These are phyloP conservation scores for Noctilio leporinus DNA, from an alignment of 2,113 vertebrate species.

Conservation along the genomic window DNA sequence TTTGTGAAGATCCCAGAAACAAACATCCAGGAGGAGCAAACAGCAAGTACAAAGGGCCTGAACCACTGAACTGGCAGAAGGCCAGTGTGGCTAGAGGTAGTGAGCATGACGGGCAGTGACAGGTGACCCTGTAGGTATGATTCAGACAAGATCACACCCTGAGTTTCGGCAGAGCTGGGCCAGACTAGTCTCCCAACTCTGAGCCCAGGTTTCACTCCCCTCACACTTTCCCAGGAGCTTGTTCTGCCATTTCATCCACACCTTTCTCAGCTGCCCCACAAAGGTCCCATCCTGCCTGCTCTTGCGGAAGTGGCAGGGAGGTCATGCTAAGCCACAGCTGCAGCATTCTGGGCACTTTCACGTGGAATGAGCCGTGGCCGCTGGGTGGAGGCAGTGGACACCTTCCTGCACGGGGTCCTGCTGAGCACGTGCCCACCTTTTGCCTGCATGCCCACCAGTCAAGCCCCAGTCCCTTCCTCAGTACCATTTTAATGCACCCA, in stretches of 20 bases:
- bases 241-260: not conserved
- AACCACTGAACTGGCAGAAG: not conserved
- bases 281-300: not conserved
- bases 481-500: not conserved
- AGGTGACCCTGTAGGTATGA: not conserved
- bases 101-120: not conserved
- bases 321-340: not conserved
- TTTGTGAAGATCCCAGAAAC: not conserved
- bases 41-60: not conserved
- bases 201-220: not conserved
- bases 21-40: not conserved
- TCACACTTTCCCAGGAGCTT: not conserved
- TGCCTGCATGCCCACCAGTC: constrained; percentile 38
- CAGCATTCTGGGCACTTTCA: not conserved
- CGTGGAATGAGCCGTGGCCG: not conserved
- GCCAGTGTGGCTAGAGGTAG: not conserved
- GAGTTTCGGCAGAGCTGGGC: not conserved
- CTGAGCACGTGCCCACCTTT: constrained; percentile 44
- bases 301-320: not conserved
- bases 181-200: not conserved
- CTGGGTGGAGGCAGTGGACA: not conserved
- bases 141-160: not conserved
- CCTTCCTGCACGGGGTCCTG: constrained; percentile 64
- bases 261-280: not conserved
- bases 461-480: not conserved